Evolutionary conservation across 2,888 invertebrate species (phyloP).

Genomic region (Cepaea hortensis): DNA sequence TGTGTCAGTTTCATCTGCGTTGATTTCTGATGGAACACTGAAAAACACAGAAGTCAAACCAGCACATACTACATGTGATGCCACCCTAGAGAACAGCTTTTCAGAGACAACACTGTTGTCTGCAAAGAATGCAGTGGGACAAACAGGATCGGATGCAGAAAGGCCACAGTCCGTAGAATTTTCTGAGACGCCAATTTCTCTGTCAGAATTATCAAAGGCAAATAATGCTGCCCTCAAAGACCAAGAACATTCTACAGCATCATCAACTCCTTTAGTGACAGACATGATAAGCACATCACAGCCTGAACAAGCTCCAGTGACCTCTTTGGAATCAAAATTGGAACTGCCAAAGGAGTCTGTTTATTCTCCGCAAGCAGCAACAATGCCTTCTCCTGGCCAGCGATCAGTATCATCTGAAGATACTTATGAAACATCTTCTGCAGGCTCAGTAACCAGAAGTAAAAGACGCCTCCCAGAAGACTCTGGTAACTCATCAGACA

Average conservation of each 20-base stretch:
- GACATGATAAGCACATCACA: background rate
- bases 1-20: background rate
- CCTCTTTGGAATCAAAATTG: background rate
- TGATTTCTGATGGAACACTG: slow-evolving; percentile 5
- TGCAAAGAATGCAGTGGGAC: background rate
- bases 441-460: background rate
- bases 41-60: background rate
- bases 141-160: background rate
- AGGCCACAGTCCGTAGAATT: no score
- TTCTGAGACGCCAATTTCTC: no score
- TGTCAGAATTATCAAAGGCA: no score
- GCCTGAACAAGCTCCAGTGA: background rate
- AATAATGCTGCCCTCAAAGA: background rate
- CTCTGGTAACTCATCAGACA: slow-evolving; percentile 26
- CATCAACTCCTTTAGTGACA: background rate
- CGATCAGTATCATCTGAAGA: slow-evolving; percentile 25
- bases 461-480: slow-evolving; percentile 8
- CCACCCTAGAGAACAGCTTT: background rate
- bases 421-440: slow-evolving; percentile 3
- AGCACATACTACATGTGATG: background rate
- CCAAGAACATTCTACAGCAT: background rate
- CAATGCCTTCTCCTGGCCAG: background rate
- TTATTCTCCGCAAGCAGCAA: background rate
- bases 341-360: background rate
- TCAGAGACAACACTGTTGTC: background rate